A percentile compares a stretch with the other conserved stretches of the same genome.
phyloP scores from a whole-genome alignment of 2,888 invertebrate genomes.

The Chaetoderma sp. region DNA sequence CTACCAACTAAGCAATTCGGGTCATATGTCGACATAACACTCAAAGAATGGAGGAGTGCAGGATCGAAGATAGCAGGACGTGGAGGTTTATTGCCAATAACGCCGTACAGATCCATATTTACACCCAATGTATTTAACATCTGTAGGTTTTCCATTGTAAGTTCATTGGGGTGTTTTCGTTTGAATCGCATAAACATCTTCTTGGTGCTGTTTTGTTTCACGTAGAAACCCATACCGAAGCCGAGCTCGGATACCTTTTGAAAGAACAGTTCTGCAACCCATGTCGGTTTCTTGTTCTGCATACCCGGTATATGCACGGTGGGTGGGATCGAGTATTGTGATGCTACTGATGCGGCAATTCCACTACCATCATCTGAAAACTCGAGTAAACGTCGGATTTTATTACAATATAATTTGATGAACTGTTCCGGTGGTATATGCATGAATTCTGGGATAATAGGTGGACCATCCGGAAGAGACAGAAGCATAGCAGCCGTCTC shows the following conservation, averaged over 20 bases:
- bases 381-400: slow-evolving; percentile 41
- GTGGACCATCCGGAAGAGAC: too few species aligned
- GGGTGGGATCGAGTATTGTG: slow-evolving; percentile 47
- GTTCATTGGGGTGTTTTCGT: slow-evolving; percentile 30
- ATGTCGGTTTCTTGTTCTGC: slow-evolving; percentile 41
- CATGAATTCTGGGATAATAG: slow-evolving; percentile 28
- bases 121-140: slow-evolving; percentile 36
- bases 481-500: too few species aligned
- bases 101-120: slow-evolving; percentile 36
- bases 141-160: slow-evolving; percentile 34
- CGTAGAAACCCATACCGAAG: slow-evolving; percentile 36
- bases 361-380: slow-evolving; percentile 43
- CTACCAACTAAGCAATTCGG: too few species aligned
- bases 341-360: slow-evolving; percentile 43
- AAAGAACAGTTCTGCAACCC: slow-evolving; percentile 44
- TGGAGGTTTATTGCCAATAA: neutral
- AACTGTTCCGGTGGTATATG: slow-evolving; percentile 38
- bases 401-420: slow-evolving; percentile 34
- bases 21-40: too few species aligned
- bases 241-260: slow-evolving; percentile 42
- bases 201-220: slow-evolving; percentile 40
- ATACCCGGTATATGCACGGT: slow-evolving; percentile 40
- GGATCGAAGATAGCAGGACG: too few species aligned
- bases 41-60: too few species aligned
- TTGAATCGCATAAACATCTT: slow-evolving; percentile 43